Evolutionary conservation across 2,888 invertebrate species (phyloP).

Genomic region (Drosophila neutralis): DNA sequence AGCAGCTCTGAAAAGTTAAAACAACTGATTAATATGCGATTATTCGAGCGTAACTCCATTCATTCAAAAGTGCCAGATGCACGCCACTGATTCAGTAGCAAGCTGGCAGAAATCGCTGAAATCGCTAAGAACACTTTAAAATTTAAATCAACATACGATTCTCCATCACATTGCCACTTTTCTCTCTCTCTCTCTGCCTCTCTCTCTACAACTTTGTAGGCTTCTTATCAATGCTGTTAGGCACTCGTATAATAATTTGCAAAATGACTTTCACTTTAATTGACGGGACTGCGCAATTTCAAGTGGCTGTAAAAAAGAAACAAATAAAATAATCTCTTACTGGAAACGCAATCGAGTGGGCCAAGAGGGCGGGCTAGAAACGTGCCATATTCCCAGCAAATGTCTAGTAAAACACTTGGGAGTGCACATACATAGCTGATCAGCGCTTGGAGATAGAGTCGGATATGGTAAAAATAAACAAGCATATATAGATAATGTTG

Average conservation of each 20-base stretch:
- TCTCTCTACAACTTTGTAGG: slow-evolving; percentile 3
- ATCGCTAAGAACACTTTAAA: no score
- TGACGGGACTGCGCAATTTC: slow-evolving; percentile 47
- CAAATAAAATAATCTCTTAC: slow-evolving; percentile 38
- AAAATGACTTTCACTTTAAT: slow-evolving; percentile 64
- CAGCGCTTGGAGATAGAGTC: neutral
- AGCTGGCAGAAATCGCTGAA: neutral
- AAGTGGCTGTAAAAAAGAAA: slow-evolving; percentile 16
- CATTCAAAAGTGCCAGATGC: slow-evolving; percentile 11
- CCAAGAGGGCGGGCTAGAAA: slow-evolving; percentile 34
- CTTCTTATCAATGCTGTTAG: slow-evolving; percentile 15
- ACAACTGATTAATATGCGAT: slow-evolving; percentile 69
- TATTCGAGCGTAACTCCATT: slow-evolving; percentile 34
- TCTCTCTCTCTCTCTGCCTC: no score
- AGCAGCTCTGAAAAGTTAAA: slow-evolving; percentile 67
- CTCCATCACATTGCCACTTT: neutral
- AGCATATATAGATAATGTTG: slow-evolving; percentile 6
- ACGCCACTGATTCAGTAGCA: slow-evolving; percentile 3
- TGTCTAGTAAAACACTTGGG: slow-evolving; percentile 31
- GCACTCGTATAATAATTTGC: slow-evolving; percentile 9
- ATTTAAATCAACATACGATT: no score
- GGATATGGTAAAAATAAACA: slow-evolving; percentile 19
- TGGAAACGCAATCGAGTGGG: slow-evolving; percentile 5
- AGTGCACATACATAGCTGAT: neutral
- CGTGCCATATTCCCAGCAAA: slow-evolving; percentile 66